Evolutionary conservation across 1,140 invertebrate genomes (phyloP).

Genomic region (Heliconius himera): DNA sequence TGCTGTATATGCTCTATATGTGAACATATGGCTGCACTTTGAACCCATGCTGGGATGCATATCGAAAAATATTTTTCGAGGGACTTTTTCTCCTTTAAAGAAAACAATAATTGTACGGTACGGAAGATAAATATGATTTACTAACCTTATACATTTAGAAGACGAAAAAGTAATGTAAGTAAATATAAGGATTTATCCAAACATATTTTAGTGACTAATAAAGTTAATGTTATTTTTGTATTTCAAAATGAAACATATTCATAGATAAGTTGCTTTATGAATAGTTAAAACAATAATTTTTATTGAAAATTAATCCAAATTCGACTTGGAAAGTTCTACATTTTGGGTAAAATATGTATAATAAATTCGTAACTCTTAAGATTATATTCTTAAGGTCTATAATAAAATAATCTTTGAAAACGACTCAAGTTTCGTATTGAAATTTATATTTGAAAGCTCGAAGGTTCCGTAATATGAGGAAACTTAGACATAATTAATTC

Average conservation of each 20-base stretch:
- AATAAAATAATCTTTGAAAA: not conserved
- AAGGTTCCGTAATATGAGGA: conserved; percentile 7
- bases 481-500: conserved; percentile 16
- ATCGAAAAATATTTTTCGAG: too few species aligned
- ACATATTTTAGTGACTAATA: not conserved
- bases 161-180: too few species aligned
- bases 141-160: too few species aligned
- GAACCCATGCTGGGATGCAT: too few species aligned
- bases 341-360: not conserved
- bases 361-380: conserved; percentile 3
- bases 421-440: conserved; percentile 12
- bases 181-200: too few species aligned
- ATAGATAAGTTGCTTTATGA: not conserved
- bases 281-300: not conserved
- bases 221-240: not conserved
- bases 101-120: too few species aligned
- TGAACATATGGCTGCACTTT: too few species aligned
- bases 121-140: too few species aligned
- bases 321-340: not conserved
- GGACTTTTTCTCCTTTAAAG: too few species aligned
- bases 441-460: conserved; percentile 11
- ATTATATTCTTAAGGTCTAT: not conserved
- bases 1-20: too few species aligned
- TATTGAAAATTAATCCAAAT: not conserved
- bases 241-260: too few species aligned